Conservation (phyloP, 2,113 vertebrate genomes). For the Myanophis thanlyinensis region DNA sequence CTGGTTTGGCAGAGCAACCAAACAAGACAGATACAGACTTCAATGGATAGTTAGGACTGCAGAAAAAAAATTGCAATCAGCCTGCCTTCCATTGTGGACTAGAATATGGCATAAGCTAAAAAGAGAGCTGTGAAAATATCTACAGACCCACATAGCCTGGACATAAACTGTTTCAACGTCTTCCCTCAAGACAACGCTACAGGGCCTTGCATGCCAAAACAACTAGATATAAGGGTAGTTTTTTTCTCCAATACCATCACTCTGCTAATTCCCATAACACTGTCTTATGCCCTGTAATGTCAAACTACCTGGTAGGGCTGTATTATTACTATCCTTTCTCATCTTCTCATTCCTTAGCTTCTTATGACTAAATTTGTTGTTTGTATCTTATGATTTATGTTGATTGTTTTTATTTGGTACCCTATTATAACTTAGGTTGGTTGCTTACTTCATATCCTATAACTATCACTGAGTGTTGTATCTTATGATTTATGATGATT, state of each 20-base stretch:
- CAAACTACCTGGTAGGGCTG: neutral
- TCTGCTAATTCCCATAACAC: neutral
- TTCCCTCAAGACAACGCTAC: neutral
- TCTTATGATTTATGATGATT: neutral
- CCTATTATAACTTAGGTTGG: too few relatives aligned
- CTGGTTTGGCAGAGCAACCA: neutral
- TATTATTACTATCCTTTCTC: neutral
- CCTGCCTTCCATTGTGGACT: neutral
- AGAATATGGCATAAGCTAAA: neutral
- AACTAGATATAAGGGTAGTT: neutral
- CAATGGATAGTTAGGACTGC: neutral
- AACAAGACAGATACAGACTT: neutral
- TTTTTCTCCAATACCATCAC: neutral
- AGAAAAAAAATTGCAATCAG: neutral
- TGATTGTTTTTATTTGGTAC: neutral
- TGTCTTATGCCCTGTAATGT: neutral
- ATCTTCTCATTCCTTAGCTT: neutral
- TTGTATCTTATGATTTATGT: neutral
- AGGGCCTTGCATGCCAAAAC: neutral
- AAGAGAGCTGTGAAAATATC: neutral
- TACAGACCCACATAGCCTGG: neutral
- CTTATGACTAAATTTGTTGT: neutral
- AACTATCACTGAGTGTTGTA: neutral
- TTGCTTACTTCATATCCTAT: neutral
- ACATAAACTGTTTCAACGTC: neutral